These are phyloP conservation scores for Lindbergichthys nudifrons DNA, from an alignment of 2,797 vertebrate species.

Conservation along the genomic window DNA sequence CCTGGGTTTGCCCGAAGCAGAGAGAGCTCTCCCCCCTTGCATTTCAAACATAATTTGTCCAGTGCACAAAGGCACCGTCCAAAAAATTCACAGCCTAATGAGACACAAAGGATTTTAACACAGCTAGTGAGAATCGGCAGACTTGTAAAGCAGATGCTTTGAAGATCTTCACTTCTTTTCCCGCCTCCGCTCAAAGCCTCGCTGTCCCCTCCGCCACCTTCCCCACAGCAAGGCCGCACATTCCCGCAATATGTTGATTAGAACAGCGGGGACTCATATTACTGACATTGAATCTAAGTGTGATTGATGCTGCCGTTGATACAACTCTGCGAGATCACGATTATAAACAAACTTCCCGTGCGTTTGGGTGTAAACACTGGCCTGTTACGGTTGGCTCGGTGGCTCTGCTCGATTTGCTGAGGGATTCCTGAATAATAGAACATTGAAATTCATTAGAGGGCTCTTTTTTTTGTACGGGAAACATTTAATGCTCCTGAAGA, in stretches of 20 bases:
- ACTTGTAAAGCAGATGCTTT: slow-evolving; percentile 81
- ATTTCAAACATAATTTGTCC: slow-evolving; percentile 81
- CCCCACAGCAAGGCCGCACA: slow-evolving; percentile 66
- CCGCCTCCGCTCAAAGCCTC: slow-evolving; percentile 53
- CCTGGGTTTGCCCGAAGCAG: slow-evolving; percentile 45
- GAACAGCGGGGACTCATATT: slow-evolving; percentile 13
- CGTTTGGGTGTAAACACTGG: not conserved
- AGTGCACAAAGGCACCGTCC: slow-evolving; percentile 69
- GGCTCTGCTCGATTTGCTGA: not conserved
- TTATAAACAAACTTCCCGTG: not conserved
- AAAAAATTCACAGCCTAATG: slow-evolving; percentile 75
- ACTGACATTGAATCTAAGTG: slow-evolving; percentile 31
- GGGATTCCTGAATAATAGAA: no score
- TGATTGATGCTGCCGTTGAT: slow-evolving; percentile 36
- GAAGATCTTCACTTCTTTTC: slow-evolving; percentile 74
- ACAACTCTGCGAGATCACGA: slow-evolving; percentile 8
- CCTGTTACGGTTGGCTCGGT: slow-evolving; percentile 2
- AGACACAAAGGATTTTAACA: slow-evolving; percentile 81
- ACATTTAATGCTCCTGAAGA: slow-evolving; percentile 27
- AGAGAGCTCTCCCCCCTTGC: slow-evolving; percentile 39
- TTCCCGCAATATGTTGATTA: slow-evolving; percentile 61
- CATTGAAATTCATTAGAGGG: not conserved
- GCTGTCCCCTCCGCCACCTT: slow-evolving; percentile 60
- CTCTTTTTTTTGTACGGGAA: slow-evolving; percentile 28
- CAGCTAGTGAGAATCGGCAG: slow-evolving; percentile 72